A percentile compares a stretch with the other conserved stretches of the same genome.
phyloP scores from a whole-genome alignment of 2,113 vertebrate species.

The Dendrocopos noguchii region DNA sequence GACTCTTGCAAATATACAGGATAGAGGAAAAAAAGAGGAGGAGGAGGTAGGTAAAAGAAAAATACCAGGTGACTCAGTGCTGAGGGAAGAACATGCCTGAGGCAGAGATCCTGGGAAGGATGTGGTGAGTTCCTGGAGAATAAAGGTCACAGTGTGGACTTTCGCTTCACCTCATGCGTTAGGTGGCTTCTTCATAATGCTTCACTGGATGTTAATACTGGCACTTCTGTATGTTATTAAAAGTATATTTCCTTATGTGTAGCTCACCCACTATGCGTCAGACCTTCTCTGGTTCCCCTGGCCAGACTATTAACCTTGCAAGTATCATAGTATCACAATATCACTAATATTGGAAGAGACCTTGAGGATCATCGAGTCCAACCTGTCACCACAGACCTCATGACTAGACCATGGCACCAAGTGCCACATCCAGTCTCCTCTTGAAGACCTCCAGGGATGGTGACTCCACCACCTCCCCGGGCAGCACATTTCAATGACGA shows the following conservation, averaged over 20 bases:
- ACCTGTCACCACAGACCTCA: too few relatives aligned
- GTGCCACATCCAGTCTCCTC: too few relatives aligned
- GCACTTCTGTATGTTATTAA: background rate
- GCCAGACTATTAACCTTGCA: background rate
- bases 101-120: background rate
- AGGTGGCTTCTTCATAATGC: background rate
- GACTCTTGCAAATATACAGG: background rate
- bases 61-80: rapidly evolving
- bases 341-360: too few relatives aligned
- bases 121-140: background rate
- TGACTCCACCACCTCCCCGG: too few relatives aligned
- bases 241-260: background rate
- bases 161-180: background rate
- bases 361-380: too few relatives aligned
- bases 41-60: background rate
- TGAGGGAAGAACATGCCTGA: background rate
- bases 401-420: too few relatives aligned
- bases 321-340: too few relatives aligned
- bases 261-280: background rate
- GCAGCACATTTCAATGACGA: too few relatives aligned
- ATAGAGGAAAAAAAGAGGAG: background rate
- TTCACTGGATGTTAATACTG: background rate
- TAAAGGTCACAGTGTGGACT: background rate
- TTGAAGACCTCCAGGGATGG: too few relatives aligned
- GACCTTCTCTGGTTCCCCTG: background rate